Evolutionary conservation across 2,888 invertebrate species (phyloP), one percentile per base, ranked within the genome.

Genomic region (Apamea monoglypha): DNA sequence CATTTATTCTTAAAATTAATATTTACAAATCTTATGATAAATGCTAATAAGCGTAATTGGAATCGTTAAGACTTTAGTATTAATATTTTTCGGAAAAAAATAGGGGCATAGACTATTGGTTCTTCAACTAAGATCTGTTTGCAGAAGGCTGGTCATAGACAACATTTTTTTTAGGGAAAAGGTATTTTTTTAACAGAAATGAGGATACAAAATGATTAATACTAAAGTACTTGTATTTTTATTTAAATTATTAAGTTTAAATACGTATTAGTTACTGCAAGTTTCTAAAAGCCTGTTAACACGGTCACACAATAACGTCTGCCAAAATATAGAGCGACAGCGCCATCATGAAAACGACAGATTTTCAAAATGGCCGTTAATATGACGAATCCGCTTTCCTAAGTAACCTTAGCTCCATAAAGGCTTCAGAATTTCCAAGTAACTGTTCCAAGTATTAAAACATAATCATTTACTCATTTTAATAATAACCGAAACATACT

Each of bases 41-140:
- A 53, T 59, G 75, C 81, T 88, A 88, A 50, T 89, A 89, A 89
- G 88, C 88, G 88, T 89, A 89, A 73, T 88, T 70, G 75, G 25
- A 74, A 83, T 78, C 29, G 14, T 72, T 2, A 47, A 74, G 32
- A 82, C 88, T 82, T 78, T 50, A 78, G 88, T 81, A 88, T 82
- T 81, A 76, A 88, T 63, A 76, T 69, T 72, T 79, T 40, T 29
- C 12, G 50, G 50, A 75, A 56, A 53, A 25, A 16, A 0, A 50
- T 6, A 10, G 8, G 25, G 6, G 0, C 25, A 64, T 63, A 44
- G 53, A 82, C 32, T 18, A 36, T 25, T 8, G 21, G 10, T 25
- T 18, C 1, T n/a, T 36, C 14, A 8, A 8, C 0, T 40, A 71
- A 71, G 18, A 67, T 7, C n/a, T 67, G 14, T 78, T 36, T 80